These are phyloP conservation scores for Mantis religiosa DNA, from an alignment of 2,888 invertebrate species.

Conservation along the genomic window DNA sequence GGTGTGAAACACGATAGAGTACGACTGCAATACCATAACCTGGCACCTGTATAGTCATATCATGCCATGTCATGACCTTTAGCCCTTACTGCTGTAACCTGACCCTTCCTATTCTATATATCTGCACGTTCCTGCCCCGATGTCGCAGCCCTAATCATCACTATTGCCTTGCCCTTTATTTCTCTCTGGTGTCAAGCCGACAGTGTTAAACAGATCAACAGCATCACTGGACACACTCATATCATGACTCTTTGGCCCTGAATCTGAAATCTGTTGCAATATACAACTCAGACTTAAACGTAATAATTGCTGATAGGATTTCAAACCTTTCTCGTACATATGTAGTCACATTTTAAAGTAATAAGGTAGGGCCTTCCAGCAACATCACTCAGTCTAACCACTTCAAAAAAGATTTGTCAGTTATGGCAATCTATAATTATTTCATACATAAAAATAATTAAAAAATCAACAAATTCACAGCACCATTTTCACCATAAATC, in stretches of 20 bases:
- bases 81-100: too few relatives aligned
- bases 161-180: too few relatives aligned
- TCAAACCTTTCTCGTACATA: not conserved
- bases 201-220: too few relatives aligned
- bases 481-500: slow-evolving; percentile 10
- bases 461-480: slow-evolving; percentile 16
- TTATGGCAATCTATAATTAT: not conserved
- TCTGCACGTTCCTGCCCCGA: too few relatives aligned
- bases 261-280: not conserved
- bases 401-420: not conserved
- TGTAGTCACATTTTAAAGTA: not conserved
- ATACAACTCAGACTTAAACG: not conserved
- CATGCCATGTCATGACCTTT: too few relatives aligned
- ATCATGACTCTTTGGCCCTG: not conserved
- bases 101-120: too few relatives aligned
- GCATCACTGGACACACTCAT: too few relatives aligned
- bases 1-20: too few relatives aligned
- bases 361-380: not conserved
- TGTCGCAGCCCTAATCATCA: too few relatives aligned
- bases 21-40: too few relatives aligned
- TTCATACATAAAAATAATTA: not conserved
- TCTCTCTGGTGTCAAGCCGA: too few relatives aligned
- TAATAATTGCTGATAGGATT: not conserved
- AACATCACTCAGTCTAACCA: not conserved
- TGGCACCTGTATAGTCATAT: too few relatives aligned